Percentiles rank a stretch among this genome's conserved stretches.
Evolutionary conservation across 2,797 vertebrate species (phyloP).

Genomic region (Sebastes jordani): DNA sequence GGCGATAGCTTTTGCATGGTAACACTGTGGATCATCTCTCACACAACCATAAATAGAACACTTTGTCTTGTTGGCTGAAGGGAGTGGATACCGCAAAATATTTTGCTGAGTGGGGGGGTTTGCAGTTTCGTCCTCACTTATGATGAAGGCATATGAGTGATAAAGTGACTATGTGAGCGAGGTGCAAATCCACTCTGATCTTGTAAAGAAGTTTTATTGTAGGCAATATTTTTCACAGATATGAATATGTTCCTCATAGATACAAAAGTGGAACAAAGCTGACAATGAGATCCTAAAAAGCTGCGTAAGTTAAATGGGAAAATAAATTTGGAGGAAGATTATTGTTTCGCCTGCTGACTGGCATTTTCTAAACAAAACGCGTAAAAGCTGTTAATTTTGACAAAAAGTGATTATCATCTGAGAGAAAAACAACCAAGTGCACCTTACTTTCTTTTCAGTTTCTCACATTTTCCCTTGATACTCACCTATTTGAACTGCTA

Average conservation of each 20-base stretch:
- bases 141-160: constrained; percentile 10
- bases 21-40: constrained; percentile 30
- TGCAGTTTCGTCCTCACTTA: constrained; percentile 14
- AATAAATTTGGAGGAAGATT: constrained; percentile 6
- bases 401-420: background rate
- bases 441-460: background rate
- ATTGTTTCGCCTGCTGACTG: background rate
- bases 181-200: constrained; percentile 28
- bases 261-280: constrained; percentile 16
- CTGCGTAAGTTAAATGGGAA: background rate
- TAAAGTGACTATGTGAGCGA: background rate
- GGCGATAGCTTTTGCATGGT: constrained; percentile 42
- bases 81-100: constrained; percentile 17
- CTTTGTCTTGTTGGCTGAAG: constrained; percentile 14
- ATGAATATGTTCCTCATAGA: constrained; percentile 7
- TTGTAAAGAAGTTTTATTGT: constrained; percentile 6
- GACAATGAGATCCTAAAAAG: constrained; percentile 22
- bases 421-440: background rate
- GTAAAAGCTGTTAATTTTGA: background rate
- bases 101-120: constrained; percentile 30
- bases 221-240: background rate
- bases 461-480: background rate
- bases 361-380: background rate
- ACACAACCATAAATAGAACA: constrained; percentile 28
- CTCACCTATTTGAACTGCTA: background rate